Conservation (phyloP, 2,797 vertebrate species). For the Spea hammondii region DNA sequence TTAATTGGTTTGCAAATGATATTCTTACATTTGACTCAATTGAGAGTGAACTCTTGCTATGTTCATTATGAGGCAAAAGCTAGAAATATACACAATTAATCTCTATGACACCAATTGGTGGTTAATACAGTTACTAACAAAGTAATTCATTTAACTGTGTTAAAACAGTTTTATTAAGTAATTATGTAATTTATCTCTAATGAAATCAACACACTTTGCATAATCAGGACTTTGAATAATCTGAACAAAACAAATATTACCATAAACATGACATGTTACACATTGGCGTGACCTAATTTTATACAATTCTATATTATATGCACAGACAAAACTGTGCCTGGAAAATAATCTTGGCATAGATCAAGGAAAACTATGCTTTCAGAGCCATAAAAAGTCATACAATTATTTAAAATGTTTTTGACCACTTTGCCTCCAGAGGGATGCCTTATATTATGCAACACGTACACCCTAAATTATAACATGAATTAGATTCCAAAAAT, state of each 20-base stretch:
- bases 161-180: conserved; percentile 40
- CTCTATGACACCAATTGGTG: conserved; percentile 33
- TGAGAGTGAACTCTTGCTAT: conserved; percentile 33
- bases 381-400: not conserved
- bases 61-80: conserved; percentile 36
- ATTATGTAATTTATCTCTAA: conserved; percentile 43
- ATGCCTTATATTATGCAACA: not conserved
- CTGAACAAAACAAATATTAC: conserved; percentile 17
- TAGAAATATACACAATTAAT: conserved; percentile 45
- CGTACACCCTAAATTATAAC: not conserved
- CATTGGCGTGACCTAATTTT: not conserved
- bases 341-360: not conserved
- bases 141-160: conserved; percentile 36
- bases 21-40: conserved; percentile 10
- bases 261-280: conserved; percentile 1
- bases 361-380: not conserved
- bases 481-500: not conserved
- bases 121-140: conserved; percentile 31
- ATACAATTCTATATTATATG: not conserved
- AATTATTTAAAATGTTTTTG: not conserved
- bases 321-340: not conserved
- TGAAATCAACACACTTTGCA: conserved; percentile 37
- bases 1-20: conserved; percentile 30
- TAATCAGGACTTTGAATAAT: conserved; percentile 7
- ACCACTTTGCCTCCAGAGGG: not conserved